phyloP scores from a whole-genome alignment of 2,888 invertebrate genomes.

The Amorpha juglandis region DNA sequence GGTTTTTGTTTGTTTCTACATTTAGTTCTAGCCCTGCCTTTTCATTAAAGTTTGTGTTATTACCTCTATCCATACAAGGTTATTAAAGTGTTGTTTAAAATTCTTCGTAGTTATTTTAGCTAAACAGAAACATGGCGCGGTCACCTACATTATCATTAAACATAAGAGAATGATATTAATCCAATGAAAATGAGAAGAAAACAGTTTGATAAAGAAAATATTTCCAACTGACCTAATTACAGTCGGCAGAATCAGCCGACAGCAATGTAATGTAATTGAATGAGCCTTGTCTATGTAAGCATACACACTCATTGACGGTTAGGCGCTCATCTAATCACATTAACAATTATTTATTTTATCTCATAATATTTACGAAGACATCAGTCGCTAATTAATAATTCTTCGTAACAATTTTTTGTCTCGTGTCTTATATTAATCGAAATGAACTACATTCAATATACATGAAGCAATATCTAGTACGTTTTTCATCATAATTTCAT shows the following conservation, averaged over 20 bases:
- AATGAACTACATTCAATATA: not conserved
- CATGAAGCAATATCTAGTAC: too few relatives aligned
- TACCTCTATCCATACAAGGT: slow-evolving; percentile 4
- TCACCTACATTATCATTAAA: not conserved
- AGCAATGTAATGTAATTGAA: slow-evolving; percentile 42
- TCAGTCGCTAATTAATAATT: not conserved
- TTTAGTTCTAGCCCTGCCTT: slow-evolving; percentile 15
- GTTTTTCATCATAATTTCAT: too few relatives aligned
- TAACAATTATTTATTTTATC: slow-evolving; percentile 21
- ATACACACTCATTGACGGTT: slow-evolving; percentile 21
- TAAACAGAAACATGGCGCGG: not conserved
- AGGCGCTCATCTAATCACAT: slow-evolving; percentile 25
- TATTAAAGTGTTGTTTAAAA: slow-evolving; percentile 10
- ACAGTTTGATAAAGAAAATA: slow-evolving; percentile 29
- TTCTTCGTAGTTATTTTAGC: not conserved
- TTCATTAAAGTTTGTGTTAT: slow-evolving; percentile 23
- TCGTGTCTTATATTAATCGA: not conserved
- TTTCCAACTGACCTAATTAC: slow-evolving; percentile 49
- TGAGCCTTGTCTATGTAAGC: slow-evolving; percentile 38
- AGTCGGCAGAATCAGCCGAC: slow-evolving; percentile 44
- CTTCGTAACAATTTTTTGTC: not conserved
- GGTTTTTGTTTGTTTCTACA: slow-evolving; percentile 18
- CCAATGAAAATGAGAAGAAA: slow-evolving; percentile 1
- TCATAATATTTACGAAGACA: not conserved
- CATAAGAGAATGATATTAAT: not conserved